Percentiles rank a stretch among this genome's conserved stretches.
Conservation (phyloP, 2,888 invertebrate species). For the Drosophila quinaria region DNA sequence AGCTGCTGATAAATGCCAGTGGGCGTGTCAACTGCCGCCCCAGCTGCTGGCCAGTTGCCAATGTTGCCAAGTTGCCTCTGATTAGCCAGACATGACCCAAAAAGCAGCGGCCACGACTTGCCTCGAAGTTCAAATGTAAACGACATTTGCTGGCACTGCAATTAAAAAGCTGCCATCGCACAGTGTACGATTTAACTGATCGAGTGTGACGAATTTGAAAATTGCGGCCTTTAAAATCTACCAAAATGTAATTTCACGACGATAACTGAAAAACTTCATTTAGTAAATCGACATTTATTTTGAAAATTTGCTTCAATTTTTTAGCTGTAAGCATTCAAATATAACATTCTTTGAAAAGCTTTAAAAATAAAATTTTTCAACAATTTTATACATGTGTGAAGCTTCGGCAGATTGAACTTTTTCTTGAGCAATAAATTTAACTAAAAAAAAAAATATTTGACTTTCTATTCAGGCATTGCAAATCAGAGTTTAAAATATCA, state of each 20-base stretch:
- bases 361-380: too few relatives aligned
- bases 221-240: background rate
- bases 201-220: background rate
- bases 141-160: conserved; percentile 68
- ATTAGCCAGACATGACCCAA: conserved; percentile 77
- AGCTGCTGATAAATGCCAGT: conserved; percentile 71
- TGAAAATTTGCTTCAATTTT: too few relatives aligned
- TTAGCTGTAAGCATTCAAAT: too few relatives aligned
- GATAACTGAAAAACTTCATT: background rate
- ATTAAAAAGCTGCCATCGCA: conserved; percentile 67
- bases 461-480: too few relatives aligned
- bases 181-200: background rate
- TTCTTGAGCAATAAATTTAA: too few relatives aligned
- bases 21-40: conserved; percentile 64
- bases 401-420: too few relatives aligned
- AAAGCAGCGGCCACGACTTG: conserved; percentile 60
- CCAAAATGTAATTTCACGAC: background rate
- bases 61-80: conserved; percentile 48
- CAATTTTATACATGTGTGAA: too few relatives aligned
- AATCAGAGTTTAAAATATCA: too few relatives aligned
- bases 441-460: too few relatives aligned
- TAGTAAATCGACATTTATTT: too few relatives aligned
- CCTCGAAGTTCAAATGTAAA: conserved; percentile 74
- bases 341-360: too few relatives aligned
- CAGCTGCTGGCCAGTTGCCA: conserved; percentile 39